Base-by-base conservation (phyloP, 2,888 invertebrate species). In the Dioctria linearis region DNA sequence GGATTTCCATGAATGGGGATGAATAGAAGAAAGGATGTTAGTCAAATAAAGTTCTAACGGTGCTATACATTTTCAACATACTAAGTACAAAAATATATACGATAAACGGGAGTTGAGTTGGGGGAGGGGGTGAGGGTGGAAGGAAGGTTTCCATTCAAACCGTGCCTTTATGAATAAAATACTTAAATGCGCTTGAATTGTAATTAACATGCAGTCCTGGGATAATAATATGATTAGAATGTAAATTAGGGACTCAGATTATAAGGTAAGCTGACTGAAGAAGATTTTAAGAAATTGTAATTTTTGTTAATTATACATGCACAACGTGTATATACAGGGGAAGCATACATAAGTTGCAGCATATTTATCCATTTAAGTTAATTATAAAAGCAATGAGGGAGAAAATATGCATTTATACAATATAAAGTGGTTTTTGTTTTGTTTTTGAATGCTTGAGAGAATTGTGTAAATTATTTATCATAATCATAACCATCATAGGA, bases 161-260 rank as follows among this genome's bases (percentile, higher is more conserved):
- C 2, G 25, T 51, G 11, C 51, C 11, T 25, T n/a, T 25, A 25
- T 37, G 69, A 51, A 69, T 69, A 51, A 69, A 69, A 39, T 69
- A 51, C 51, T 69, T 37, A 49, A 69, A 69, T 69, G 51, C 25
- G 39, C 69, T 69, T 51, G 54, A 51, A 51, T 51, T 69, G 69
- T 69, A 69, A 69, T 69, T 69, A 69, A 69, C 69, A 39, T 9
- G 69, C 69, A 69, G 69, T 37, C 69, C 39, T 69, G 69, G 69
- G 25, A 25, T 25, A 25, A 25, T 25, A 25, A 69, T 69, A 69
- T 69, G 69, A 69, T 51, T 69, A 69, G 54, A 69, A 69, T 69
- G 69, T 69, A 69, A 69, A 69, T 69, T 69, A 69, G 69, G 69
- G 69, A 51, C 11, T n/a, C 49, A 25, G 67, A 51, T n/a, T 69